These are phyloP conservation scores for Gnathochromis pfefferi DNA, from an alignment of 2,113 vertebrate species.

Conservation along the genomic window DNA sequence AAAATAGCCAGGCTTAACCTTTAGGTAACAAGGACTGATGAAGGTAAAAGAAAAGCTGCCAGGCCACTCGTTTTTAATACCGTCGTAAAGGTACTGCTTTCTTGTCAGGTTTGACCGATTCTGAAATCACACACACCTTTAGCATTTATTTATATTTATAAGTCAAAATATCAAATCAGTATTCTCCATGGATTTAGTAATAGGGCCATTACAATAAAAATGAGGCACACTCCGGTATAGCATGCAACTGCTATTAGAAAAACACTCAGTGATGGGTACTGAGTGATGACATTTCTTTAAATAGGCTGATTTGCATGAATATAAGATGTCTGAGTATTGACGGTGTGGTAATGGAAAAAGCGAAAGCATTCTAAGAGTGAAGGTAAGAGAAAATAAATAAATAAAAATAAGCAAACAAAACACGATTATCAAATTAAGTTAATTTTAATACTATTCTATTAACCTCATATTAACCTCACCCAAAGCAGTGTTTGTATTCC, in stretches of 20 bases:
- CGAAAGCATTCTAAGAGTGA: neutral
- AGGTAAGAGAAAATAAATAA: neutral
- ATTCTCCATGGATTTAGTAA: neutral
- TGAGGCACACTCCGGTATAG: neutral
- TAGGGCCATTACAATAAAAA: neutral
- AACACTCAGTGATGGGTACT: neutral
- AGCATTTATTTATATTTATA: neutral
- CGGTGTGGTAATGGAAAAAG: neutral
- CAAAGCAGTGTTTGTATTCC: conserved; percentile 4
- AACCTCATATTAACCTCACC: conserved; percentile 37
- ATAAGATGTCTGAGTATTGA: neutral
- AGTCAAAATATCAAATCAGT: neutral
- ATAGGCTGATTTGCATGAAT: neutral
- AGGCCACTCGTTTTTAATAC: neutral
- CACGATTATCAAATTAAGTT: neutral
- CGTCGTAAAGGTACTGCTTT: neutral
- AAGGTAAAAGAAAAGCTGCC: neutral
- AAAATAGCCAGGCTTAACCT: neutral
- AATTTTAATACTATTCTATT: conserved; percentile 6
- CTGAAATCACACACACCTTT: neutral
- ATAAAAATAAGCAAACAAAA: neutral
- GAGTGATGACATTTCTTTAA: neutral
- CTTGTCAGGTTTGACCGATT: neutral
- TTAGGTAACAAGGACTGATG: neutral
- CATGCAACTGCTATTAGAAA: neutral